Base-by-base conservation (phyloP, 2,888 invertebrate species). In the Craniophora ligustri region DNA sequence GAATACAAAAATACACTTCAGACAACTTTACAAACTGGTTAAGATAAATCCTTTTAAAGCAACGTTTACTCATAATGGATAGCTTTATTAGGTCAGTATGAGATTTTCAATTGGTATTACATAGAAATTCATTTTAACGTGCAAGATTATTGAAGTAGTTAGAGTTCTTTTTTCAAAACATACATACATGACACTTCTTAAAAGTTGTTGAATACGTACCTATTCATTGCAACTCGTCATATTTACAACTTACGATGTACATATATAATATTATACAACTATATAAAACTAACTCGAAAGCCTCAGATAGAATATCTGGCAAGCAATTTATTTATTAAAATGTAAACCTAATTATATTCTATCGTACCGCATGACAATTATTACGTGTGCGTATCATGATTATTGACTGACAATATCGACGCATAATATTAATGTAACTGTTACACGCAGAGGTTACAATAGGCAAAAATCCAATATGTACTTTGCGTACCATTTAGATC, bases 1-100 rank as follows among this genome's bases (percentile, higher is more conserved):
- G 73, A 79, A 81, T 88, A 88, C 80, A 88, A 89, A 89, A 88
- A 88, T 88, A 88, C 83, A 82, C 75, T 66, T 72, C 60, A 72
- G 53, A 65, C 62, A 59, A 59, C 49, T 59, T 56, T 63, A 50
- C 23, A 56, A 50, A 59, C 51, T 57, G 53, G 40, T 46, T 66
- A 28, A 45, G 45, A 42, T 36, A 46, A 35, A 46, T 46, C 3
- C 34, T 57, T 28, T 51, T 48, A 56, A 34, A 41, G 21, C 40
- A 69, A 48, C 38, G 31, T 51, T 38, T 41, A 38, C 45, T 56
- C 15, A 49, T 46, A 28, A 31, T 54, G 49, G 28, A 28, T 32
- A 31, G 44, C 30, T 49, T 42, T 5, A 15, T 28, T 21, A 8
- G 35, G 35, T 36, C 13, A 10, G 13, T 7, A 18, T 2, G 26